These are phyloP conservation scores for Frankliniella intonsa DNA, from an alignment of 2,888 invertebrate genomes.

Conservation along the genomic window DNA sequence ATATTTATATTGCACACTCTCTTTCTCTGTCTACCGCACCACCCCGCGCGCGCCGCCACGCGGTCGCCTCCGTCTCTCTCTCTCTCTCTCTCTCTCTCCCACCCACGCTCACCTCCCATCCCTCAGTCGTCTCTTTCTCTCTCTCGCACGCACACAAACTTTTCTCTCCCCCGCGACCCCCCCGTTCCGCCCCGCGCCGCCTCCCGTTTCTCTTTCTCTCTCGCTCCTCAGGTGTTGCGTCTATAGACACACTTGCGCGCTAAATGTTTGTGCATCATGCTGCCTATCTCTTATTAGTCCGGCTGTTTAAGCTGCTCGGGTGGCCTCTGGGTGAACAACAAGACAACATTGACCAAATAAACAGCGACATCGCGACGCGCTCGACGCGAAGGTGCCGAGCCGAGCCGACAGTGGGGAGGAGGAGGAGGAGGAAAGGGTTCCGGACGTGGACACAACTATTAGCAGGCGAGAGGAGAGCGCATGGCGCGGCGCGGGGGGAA, in stretches of 20 bases:
- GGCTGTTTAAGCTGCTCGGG: background rate
- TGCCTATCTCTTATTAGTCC: constrained; percentile 21
- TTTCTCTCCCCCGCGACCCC: background rate
- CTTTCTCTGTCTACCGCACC: background rate
- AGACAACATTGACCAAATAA: constrained; percentile 25
- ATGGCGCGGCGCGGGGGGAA: no score
- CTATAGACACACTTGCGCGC: constrained; percentile 22
- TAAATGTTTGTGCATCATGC: constrained; percentile 25
- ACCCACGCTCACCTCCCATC: background rate
- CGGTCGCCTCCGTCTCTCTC: background rate
- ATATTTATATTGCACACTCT: constrained; percentile 22
- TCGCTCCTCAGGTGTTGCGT: constrained; percentile 14
- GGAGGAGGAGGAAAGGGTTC: background rate
- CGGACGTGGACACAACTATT: no score
- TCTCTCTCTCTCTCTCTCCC: background rate
- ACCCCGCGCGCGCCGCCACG: background rate
- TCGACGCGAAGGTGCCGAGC: background rate
- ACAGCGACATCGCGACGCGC: constrained; percentile 11
- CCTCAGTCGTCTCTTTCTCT: background rate
- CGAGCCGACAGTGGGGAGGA: background rate
- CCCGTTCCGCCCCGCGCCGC: no score
- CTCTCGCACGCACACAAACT: background rate
- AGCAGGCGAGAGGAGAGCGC: no score
- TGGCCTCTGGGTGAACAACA: background rate
- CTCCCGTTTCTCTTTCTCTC: background rate